These are phyloP conservation scores for Incurvaria masculella DNA, from an alignment of 2,888 invertebrate species.

Conservation along the genomic window DNA sequence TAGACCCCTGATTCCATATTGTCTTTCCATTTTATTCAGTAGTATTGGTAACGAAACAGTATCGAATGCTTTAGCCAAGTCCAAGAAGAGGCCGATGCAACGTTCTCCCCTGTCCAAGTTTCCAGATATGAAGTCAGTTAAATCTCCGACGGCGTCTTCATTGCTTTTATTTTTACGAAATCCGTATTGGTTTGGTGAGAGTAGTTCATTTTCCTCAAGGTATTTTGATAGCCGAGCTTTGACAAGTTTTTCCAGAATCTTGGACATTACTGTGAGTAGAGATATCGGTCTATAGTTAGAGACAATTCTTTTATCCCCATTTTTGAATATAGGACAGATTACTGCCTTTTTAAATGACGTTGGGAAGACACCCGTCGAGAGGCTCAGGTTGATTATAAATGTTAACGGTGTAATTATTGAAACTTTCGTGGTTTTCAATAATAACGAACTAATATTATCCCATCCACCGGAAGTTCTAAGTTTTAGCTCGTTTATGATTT, in stretches of 20 bases:
- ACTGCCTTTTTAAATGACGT: conserved; percentile 2
- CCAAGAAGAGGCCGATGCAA: background rate
- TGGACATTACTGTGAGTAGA: conserved; percentile 1
- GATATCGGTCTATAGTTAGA: conserved; percentile 3
- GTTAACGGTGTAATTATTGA: background rate
- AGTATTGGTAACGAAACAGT: background rate
- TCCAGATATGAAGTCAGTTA: background rate
- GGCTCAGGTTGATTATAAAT: conserved; percentile 1
- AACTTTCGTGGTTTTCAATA: background rate
- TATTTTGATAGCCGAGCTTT: conserved; percentile 1
- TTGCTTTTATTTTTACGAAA: conserved; percentile 1
- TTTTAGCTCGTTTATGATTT: background rate
- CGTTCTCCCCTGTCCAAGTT: background rate
- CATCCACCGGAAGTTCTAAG: background rate
- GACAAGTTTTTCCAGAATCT: conserved; percentile 2
- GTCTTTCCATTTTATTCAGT: conserved; percentile 1
- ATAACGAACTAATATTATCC: background rate
- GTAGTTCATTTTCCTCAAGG: background rate
- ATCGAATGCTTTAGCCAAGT: background rate
- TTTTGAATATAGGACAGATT: conserved; percentile 1
- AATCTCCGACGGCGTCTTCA: conserved; percentile 2
- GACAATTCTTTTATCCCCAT: background rate
- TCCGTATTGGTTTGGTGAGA: background rate
- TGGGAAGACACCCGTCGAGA: conserved; percentile 1
- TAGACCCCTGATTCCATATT: conserved; percentile 2